Evolutionary conservation across 2,797 vertebrate genomes (phyloP), one percentile per base, ranked within the genome.

Genomic region (Clarias fuscus): DNA sequence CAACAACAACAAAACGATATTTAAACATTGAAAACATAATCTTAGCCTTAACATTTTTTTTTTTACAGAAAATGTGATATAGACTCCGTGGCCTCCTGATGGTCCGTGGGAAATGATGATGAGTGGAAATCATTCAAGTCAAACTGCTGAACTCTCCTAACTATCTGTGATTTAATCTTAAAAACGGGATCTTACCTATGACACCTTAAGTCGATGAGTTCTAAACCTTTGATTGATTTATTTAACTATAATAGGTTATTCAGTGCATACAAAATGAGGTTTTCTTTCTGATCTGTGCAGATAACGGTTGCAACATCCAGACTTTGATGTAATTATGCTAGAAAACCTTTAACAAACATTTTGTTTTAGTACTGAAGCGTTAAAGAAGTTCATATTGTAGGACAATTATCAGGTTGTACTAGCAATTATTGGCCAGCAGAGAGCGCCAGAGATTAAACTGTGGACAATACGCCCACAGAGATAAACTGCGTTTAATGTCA

Each of bases 381-480:
- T 22, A 20, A 22, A 78, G 7, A 22, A 68, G 8, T 53, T 56
- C 27, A 56, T 27, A 20, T 43, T 18, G 2, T 22, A 40, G 33
- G 8, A 48, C 3, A 27, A 73, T n/a, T 81, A 20, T 75, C 20
- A 67, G 24, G 7, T 56, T 86, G 82, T 83, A 77, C 37, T 73
- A 78, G 22, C 71, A 77, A 15, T 4, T 67, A 1, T 1, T 70
- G 22, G 72, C 86, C 88, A 85, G 65, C 71, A 94, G 94, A 88
- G 88, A 91, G 89, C 84, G 88, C 90, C 90, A 94, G 72, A 93
- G 84, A 76, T 59, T 27, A 72, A 40, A 4, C 22, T 62, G 72
- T 61, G 59, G 10, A 6, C 13, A n/a, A 30, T 3, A 48, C 24
- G 2, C 14, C 27, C 11, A 67, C 62, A 59, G 22, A 5, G 20